Evolutionary conservation across 2,113 vertebrate species (phyloP).

Genomic region (Sakesphorus luctuosus): DNA sequence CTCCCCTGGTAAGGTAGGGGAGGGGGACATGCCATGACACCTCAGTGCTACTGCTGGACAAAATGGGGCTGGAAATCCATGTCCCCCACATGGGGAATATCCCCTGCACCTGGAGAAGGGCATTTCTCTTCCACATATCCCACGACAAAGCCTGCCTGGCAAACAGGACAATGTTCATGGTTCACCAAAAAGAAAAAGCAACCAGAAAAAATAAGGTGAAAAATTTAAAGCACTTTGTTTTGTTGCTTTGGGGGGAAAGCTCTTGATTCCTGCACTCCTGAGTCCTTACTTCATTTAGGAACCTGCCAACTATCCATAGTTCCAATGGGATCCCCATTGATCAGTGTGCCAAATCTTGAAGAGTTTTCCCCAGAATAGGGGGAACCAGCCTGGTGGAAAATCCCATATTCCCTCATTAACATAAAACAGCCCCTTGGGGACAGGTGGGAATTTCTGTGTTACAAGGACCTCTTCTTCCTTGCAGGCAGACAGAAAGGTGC

Average conservation of each 20-base stretch:
- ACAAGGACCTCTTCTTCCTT: not conserved
- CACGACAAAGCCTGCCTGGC: not conserved
- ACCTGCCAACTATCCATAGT: rapidly evolving
- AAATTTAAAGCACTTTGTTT: not conserved
- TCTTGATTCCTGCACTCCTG: not conserved
- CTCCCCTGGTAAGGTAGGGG: not conserved
- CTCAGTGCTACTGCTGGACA: not conserved
- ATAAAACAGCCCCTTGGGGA: not conserved
- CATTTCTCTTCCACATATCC: not conserved
- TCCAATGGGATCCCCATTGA: not conserved
- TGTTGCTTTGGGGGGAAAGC: not conserved
- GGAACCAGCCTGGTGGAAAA: not conserved
- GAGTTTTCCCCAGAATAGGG: not conserved
- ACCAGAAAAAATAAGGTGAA: not conserved
- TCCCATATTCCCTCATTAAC: not conserved
- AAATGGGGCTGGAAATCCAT: not conserved
- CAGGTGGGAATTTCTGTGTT: not conserved
- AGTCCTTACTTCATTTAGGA: not conserved
- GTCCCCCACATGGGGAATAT: not conserved
- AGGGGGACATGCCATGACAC: rapidly evolving
- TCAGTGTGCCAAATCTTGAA: rapidly evolving
- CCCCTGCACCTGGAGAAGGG: not conserved
- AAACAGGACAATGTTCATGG: not conserved
- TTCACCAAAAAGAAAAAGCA: not conserved
- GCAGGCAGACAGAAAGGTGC: not conserved